A percentile compares a stretch with the other conserved stretches of the same genome.
Evolutionary conservation across 2,888 invertebrate genomes (phyloP).

Genomic region (Terebella lapidaria): DNA sequence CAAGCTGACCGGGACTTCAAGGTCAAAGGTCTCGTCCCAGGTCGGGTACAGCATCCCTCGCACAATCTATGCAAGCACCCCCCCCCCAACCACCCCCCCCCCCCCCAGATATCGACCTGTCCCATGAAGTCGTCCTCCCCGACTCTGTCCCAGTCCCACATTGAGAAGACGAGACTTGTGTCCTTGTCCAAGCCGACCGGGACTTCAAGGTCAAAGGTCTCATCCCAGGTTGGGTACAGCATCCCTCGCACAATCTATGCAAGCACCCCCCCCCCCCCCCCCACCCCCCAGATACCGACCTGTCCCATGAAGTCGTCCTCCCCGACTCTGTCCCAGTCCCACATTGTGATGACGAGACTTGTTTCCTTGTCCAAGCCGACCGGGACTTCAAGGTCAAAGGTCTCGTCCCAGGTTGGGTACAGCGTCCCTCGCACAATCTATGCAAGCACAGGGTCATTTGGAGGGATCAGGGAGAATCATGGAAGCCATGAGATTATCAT

Average conservation of each 20-base stretch:
- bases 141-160: conserved; percentile 34
- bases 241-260: conserved; percentile 31
- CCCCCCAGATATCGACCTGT: conserved; percentile 23
- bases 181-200: conserved; percentile 4
- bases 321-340: conserved; percentile 33
- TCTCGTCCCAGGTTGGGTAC: conserved; percentile 33
- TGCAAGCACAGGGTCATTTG: conserved; percentile 11
- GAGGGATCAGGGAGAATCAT: too few species aligned
- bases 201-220: conserved; percentile 30
- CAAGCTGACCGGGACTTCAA: conserved; percentile 21
- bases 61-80: too few species aligned
- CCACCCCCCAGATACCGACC: conserved; percentile 18
- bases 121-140: conserved; percentile 37
- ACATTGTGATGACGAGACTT: conserved; percentile 25
- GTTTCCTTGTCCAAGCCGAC: neutral
- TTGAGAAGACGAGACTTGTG: conserved; percentile 20
- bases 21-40: conserved; percentile 32
- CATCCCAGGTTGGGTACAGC: conserved; percentile 32
- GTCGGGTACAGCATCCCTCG: conserved; percentile 30
- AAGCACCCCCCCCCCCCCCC: neutral
- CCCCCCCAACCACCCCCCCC: too few species aligned
- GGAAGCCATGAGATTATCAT: too few species aligned
- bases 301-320: conserved; percentile 36
- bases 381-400: conserved; percentile 28
- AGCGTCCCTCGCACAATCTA: conserved; percentile 30